phyloP scores from a whole-genome alignment of 2,113 vertebrate genomes.

The Carollia perspicillata region DNA sequence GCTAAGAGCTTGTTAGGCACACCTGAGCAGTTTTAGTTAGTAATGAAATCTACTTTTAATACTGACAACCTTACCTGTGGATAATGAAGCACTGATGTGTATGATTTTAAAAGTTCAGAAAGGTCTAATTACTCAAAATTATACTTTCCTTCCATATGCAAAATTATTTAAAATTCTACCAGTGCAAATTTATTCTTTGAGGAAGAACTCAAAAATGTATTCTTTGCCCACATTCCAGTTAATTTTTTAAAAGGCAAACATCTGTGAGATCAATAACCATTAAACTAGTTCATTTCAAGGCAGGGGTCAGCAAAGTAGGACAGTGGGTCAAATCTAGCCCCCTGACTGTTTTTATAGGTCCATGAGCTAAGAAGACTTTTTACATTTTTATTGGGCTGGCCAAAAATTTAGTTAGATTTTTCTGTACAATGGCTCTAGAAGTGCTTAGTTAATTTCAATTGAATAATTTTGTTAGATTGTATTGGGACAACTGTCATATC shows the following conservation, averaged over 20 bases:
- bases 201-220: slow-evolving; percentile 9
- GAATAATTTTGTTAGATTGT: too few species aligned
- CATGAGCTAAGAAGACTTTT: neutral
- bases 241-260: slow-evolving; percentile 10
- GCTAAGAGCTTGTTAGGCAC: neutral
- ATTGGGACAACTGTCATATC: too few species aligned
- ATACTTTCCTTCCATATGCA: neutral
- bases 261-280: neutral
- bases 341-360: neutral
- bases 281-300: neutral
- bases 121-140: slow-evolving; percentile 13
- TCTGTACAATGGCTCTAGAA: too few species aligned
- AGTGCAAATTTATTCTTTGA: neutral
- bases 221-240: neutral
- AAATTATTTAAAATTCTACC: slow-evolving; percentile 50
- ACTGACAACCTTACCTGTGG: neutral
- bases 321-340: neutral
- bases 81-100: neutral
- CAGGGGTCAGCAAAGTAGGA: neutral
- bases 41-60: neutral
- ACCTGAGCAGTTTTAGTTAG: neutral
- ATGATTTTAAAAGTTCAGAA: neutral
- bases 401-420: too few species aligned
- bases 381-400: neutral
- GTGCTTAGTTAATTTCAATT: too few species aligned